Percentiles rank a stretch among this genome's conserved stretches.
Evolutionary conservation across 2,797 vertebrate genomes (phyloP).

Genomic region (Chromobotia macracanthus): DNA sequence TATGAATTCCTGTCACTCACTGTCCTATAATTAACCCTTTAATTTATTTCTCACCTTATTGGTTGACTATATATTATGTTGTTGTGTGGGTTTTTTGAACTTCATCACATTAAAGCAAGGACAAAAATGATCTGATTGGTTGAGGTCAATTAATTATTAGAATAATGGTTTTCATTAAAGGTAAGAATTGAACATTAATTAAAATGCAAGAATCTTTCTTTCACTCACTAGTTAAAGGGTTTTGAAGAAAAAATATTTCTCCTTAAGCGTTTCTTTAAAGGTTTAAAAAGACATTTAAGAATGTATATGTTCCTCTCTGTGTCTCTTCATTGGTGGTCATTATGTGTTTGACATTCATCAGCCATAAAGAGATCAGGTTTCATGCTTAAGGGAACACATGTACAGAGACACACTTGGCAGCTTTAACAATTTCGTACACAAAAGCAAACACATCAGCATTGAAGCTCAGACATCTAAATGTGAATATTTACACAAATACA

Average conservation of each 20-base stretch:
- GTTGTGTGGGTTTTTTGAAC: too few relatives aligned
- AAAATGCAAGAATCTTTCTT: too few relatives aligned
- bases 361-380: not conserved
- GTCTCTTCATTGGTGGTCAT: not conserved
- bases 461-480: not conserved
- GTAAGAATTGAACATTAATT: too few relatives aligned
- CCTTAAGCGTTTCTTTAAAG: not conserved
- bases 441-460: not conserved
- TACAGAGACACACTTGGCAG: not conserved
- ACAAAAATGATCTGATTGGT: too few relatives aligned
- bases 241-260: not conserved
- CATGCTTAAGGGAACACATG: not conserved
- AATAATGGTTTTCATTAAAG: too few relatives aligned
- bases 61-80: too few relatives aligned
- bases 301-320: not conserved
- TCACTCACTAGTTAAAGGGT: too few relatives aligned
- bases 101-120: too few relatives aligned
- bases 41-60: too few relatives aligned
- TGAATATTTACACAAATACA: not conserved
- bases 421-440: not conserved
- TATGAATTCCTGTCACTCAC: too few relatives aligned
- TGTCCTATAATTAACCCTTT: too few relatives aligned
- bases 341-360: constrained; percentile 11
- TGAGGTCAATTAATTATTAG: too few relatives aligned
- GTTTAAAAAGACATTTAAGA: not conserved